These are phyloP conservation scores for Cepphus grylle DNA, from an alignment of 2,113 vertebrate genomes.

Conservation along the genomic window DNA sequence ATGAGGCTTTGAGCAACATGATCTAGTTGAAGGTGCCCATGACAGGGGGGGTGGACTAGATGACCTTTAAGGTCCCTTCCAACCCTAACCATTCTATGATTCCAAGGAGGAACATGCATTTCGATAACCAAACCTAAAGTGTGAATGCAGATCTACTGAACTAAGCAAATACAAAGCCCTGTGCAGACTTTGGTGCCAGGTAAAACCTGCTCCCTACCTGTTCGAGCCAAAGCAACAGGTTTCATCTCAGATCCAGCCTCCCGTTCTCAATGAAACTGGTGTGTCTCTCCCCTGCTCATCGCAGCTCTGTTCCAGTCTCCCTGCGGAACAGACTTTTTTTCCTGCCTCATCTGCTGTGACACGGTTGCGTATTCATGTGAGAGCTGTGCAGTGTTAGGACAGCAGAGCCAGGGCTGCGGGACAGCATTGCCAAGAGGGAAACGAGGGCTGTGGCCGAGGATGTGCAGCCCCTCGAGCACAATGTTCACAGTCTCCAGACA, in stretches of 20 bases:
- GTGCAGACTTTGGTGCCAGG: neutral
- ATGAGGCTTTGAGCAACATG: neutral
- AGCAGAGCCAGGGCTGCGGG: neutral
- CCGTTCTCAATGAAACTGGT: neutral
- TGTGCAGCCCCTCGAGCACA: rapidly evolving
- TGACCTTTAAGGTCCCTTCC: neutral
- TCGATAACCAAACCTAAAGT: neutral
- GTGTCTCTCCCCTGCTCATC: neutral
- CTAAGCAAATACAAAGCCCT: neutral
- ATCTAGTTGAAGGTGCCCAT: neutral
- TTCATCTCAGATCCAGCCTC: neutral
- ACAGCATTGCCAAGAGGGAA: rapidly evolving
- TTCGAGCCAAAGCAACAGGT: neutral
- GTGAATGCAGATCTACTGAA: neutral
- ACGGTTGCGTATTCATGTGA: neutral
- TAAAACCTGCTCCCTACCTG: neutral
- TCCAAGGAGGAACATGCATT: neutral
- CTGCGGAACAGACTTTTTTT: neutral
- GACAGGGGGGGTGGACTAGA: neutral
- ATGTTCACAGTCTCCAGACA: neutral
- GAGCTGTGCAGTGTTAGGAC: neutral
- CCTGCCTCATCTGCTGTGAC: neutral
- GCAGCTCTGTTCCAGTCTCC: neutral
- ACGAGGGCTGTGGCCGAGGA: neutral
- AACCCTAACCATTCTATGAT: neutral